Evolutionary conservation across 23 tunicate genomes (phyloP).

Genomic region (Ciona savignyi): DNA sequence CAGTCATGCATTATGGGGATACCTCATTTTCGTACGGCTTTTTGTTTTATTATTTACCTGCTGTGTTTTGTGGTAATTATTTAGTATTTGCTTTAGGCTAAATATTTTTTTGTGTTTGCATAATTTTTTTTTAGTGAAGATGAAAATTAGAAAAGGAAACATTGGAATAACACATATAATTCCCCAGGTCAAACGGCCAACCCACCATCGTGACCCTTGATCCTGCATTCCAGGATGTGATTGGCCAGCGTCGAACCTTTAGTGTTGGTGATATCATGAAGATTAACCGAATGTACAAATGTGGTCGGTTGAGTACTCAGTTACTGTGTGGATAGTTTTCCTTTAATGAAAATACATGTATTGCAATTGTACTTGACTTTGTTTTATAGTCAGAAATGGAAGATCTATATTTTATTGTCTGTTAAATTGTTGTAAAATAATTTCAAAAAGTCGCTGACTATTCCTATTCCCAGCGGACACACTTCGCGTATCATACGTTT

Average conservation of each 20-base stretch:
- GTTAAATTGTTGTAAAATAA: too few relatives aligned
- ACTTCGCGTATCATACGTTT: conserved; percentile 40
- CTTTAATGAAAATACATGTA: too few relatives aligned
- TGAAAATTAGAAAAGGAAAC: too few relatives aligned
- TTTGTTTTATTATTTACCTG: neutral
- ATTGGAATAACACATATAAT: too few relatives aligned
- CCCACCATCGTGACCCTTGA: conserved; percentile 81
- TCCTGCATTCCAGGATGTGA: conserved; percentile 89
- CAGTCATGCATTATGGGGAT: conserved; percentile 90
- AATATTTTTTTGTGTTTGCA: neutral
- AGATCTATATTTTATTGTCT: too few relatives aligned
- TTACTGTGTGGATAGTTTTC: too few relatives aligned
- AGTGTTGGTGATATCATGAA: conserved; percentile 68
- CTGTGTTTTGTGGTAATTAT: neutral
- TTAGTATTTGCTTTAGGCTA: conserved; percentile 5
- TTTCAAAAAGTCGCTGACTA: too few relatives aligned
- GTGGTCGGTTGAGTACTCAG: conserved; percentile 67
- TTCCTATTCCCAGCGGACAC: conserved; percentile 84
- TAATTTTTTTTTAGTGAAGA: neutral
- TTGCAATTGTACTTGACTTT: too few relatives aligned
- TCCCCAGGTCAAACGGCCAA: conserved; percentile 53
- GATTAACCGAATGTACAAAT: conserved; percentile 66
- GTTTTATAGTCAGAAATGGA: too few relatives aligned
- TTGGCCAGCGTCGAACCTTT: conserved; percentile 87
- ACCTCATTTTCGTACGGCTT: conserved; percentile 78